These are phyloP conservation scores for Microplitis manilae DNA, from an alignment of 2,888 invertebrate species.

Conservation along the genomic window DNA sequence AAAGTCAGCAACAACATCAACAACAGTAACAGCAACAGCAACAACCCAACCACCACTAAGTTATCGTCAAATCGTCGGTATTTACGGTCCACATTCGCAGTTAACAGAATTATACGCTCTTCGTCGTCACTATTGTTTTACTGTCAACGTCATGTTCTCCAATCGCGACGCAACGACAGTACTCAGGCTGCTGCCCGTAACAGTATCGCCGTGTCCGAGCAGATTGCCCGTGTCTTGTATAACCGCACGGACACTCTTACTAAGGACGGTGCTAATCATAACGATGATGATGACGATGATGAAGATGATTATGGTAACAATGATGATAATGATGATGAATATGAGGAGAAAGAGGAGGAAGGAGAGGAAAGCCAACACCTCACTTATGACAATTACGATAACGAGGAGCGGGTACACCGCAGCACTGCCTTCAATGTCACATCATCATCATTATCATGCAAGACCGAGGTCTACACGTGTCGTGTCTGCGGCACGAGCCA, in stretches of 20 bases:
- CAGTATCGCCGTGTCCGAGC: not conserved
- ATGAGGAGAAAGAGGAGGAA: slow-evolving; percentile 3
- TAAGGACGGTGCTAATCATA: too few species aligned
- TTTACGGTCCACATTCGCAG: not conserved
- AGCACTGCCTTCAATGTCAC: slow-evolving; percentile 51
- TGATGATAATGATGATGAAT: slow-evolving; percentile 26
- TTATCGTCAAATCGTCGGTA: slow-evolving; percentile 9
- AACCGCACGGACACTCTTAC: not conserved
- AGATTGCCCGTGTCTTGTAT: not conserved
- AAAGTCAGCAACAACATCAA: slow-evolving; percentile 5
- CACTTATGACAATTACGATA: not conserved
- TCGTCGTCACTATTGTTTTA: not conserved
- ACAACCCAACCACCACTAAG: not conserved
- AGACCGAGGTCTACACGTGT: slow-evolving; percentile 17
- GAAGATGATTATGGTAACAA: slow-evolving; percentile 16
- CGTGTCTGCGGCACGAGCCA: slow-evolving; percentile 10
- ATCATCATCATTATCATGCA: slow-evolving; percentile 28
- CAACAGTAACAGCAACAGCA: slow-evolving; percentile 19
- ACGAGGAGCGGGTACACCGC: slow-evolving; percentile 29
- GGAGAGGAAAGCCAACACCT: not conserved
- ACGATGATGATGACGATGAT: slow-evolving; percentile 15
- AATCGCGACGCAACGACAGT: not conserved
- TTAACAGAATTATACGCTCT: not conserved
- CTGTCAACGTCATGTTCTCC: not conserved
- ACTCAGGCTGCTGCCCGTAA: too few species aligned